Percentiles rank a stretch among this genome's conserved stretches.
Evolutionary conservation across 2,888 invertebrate genomes (phyloP).

Genomic region (Eueremaeus valkanovi): DNA sequence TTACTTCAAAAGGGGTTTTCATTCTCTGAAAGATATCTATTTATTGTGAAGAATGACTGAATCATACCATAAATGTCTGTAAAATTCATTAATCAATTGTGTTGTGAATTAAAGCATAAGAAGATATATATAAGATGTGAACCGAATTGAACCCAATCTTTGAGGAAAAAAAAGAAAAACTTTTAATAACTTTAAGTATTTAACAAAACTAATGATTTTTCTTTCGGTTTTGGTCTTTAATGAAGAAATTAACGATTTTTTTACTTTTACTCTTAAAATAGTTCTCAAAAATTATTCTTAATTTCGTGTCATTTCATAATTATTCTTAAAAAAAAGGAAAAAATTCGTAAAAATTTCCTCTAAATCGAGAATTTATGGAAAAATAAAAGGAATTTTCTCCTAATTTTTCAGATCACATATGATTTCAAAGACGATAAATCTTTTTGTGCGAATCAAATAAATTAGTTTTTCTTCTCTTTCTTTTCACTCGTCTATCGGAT

Average conservation of each 20-base stretch:
- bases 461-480: too few relatives aligned
- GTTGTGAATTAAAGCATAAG: neutral
- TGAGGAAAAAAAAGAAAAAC: neutral
- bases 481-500: too few relatives aligned
- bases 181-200: neutral
- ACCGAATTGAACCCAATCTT: neutral
- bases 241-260: too few relatives aligned
- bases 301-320: slow-evolving; percentile 13
- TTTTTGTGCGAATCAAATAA: too few relatives aligned
- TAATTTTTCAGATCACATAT: too few relatives aligned
- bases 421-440: too few relatives aligned
- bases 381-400: too few relatives aligned
- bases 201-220: too few relatives aligned
- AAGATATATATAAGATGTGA: neutral
- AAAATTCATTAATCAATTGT: slow-evolving; percentile 17
- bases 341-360: neutral
- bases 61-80: neutral
- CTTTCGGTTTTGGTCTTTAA: neutral
- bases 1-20: neutral
- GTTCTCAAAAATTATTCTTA: too few relatives aligned
- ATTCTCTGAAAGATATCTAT: neutral
- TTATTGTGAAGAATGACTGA: slow-evolving; percentile 8
- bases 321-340: neutral
- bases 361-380: neutral
- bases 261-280: too few relatives aligned